phyloP scores from a whole-genome alignment of 2,113 vertebrate species.

The Campylomormyrus numenius region DNA sequence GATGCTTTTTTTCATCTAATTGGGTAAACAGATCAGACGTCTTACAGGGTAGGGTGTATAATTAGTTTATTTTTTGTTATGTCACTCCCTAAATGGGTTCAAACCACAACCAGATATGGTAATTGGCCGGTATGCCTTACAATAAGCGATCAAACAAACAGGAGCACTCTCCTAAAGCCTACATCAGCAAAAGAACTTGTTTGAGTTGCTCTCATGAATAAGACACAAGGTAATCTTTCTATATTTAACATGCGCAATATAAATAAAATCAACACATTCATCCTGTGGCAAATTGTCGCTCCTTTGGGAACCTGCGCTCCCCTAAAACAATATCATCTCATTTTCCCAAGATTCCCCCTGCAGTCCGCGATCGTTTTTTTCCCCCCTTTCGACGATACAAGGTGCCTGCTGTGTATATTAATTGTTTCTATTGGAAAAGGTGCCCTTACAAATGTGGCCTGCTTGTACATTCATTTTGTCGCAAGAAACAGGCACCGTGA shows the following conservation, averaged over 20 bases:
- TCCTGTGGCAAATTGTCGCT: neutral
- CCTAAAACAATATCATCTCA: neutral
- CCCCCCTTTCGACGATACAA: neutral
- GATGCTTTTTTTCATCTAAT: constrained; percentile 7
- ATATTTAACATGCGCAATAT: neutral
- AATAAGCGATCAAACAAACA: neutral
- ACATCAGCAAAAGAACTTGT: neutral
- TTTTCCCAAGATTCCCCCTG: neutral
- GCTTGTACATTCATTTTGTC: constrained; percentile 17
- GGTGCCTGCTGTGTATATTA: constrained; percentile 3
- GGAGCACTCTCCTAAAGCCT: neutral
- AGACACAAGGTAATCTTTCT: neutral
- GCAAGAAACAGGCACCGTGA: constrained; percentile 12
- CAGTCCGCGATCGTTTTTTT: neutral
- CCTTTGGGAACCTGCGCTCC: neutral
- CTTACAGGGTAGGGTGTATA: neutral
- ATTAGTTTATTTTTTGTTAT: constrained; percentile 10
- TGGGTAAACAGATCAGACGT: constrained; percentile 5
- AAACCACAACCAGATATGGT: neutral
- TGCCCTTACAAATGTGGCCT: neutral
- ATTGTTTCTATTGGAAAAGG: constrained; percentile 17
- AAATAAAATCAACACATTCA: neutral
- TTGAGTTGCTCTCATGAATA: neutral
- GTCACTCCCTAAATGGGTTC: neutral
- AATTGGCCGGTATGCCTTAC: neutral